Conservation (phyloP, 1,140 invertebrate species). For the Saxidomus purpurata region DNA sequence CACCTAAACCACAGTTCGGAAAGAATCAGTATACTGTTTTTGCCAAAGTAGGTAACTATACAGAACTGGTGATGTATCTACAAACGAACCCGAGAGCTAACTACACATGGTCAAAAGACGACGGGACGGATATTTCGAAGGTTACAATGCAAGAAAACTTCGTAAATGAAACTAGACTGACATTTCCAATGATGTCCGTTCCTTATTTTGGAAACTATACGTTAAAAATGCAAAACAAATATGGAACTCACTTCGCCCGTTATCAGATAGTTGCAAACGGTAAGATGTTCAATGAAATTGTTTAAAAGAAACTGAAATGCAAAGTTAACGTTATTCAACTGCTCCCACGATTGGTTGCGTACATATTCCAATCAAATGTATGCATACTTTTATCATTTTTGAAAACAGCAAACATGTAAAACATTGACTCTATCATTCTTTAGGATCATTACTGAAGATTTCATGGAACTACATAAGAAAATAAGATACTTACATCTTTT, state of each 20-base stretch:
- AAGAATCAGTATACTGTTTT: neutral
- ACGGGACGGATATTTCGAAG: neutral
- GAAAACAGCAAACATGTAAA: no score
- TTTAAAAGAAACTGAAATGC: no score
- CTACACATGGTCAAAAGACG: constrained; percentile 39
- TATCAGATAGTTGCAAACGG: constrained; percentile 31
- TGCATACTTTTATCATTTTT: no score
- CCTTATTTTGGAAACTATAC: constrained; percentile 52
- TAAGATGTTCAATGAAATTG: neutral
- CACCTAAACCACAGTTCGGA: constrained; percentile 36
- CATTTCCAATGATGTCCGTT: neutral
- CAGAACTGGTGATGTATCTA: neutral
- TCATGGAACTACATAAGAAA: no score
- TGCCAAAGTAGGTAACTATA: neutral
- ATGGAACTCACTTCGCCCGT: constrained; percentile 19
- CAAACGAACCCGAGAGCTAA: neutral
- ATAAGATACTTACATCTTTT: no score
- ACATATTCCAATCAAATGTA: no score
- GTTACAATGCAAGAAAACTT: neutral
- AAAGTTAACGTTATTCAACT: no score
- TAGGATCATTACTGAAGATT: no score
- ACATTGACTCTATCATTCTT: no score
- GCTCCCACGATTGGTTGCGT: no score
- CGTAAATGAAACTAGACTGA: neutral
- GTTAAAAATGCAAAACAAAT: constrained; percentile 21